Base-by-base conservation (phyloP, 23 tunicate species). In the Halocynthia aurantium region DNA sequence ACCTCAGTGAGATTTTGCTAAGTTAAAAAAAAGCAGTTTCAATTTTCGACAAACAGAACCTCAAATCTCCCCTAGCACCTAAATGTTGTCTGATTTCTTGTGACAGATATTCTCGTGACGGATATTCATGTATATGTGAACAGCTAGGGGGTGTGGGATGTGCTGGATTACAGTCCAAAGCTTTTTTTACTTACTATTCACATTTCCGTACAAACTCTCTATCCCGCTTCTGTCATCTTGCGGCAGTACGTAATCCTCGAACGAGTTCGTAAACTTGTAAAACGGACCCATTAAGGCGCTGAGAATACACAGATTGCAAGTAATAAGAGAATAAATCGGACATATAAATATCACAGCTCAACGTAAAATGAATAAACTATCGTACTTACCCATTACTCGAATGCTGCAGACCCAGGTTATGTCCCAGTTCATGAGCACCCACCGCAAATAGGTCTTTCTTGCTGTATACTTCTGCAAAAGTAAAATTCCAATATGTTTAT, bases 401-500 rank as follows among this genome's bases (percentile, higher is more conserved):
- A 69, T 89, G 96, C 12, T 63, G 81, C 0, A 89, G 85, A 9
- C 96, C 96, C 18, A 89, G 71, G 52, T 72, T 80, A 62, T 89
- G 96, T 5, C 96, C 96, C 17, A 89, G 79, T 62, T 89, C 96
- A 69, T 89, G 96, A 13, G 88, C 96, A 60, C 85, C 85, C 11
- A 89, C 96, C 7, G 88, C 80, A 40, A 89, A 89, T 13, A 89
- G 61, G 65, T 89, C 96, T 81, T 78, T 77, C 44, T 69, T 76
- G 51, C 40, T 15, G 22, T 51, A 52, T 7, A 69, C 1, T 8
- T 73, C 85, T 82, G 77, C 2, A 4, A 60, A 15, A 60, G 18
- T 60, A 60, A 1, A 60, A 60, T 60, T n/a, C 44, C 44, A 31
- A 1, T 31, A 31, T 31, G 4, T 31, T 31, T 31, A 31, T 31